Evolutionary conservation across 2,888 invertebrate genomes (phyloP).

Genomic region (Sphecodes monilicornis): DNA sequence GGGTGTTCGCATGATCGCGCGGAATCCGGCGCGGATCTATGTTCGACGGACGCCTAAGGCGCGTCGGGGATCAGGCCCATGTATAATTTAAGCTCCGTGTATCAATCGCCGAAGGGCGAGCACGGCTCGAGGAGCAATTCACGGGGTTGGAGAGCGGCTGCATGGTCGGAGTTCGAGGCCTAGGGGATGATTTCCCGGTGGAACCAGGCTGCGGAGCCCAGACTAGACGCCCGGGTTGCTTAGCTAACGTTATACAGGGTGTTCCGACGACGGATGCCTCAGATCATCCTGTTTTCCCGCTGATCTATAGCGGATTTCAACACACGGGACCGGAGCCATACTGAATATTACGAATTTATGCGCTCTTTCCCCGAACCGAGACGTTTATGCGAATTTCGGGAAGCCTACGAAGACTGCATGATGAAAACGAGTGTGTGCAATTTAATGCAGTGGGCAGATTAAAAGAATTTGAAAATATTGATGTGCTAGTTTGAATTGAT

Average conservation of each 20-base stretch:
- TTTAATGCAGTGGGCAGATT: no score
- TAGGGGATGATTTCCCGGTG: conserved; percentile 81
- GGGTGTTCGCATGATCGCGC: conserved; percentile 64
- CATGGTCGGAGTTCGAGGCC: conserved; percentile 73
- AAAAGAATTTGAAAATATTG: no score
- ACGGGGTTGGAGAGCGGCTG: conserved; percentile 56
- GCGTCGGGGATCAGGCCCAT: conserved; percentile 70
- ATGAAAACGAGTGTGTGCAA: no score
- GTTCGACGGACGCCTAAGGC: conserved; percentile 60
- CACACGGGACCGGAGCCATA: neutral
- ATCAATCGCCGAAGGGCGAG: conserved; percentile 79
- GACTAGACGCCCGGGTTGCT: conserved; percentile 63
- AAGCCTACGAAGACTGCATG: no score
- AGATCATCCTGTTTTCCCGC: neutral
- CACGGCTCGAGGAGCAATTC: conserved; percentile 70
- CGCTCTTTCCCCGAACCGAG: neutral
- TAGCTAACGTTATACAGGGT: conserved; percentile 48
- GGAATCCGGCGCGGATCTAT: conserved; percentile 74
- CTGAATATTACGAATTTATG: neutral
- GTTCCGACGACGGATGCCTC: conserved; percentile 14
- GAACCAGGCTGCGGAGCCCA: conserved; percentile 51
- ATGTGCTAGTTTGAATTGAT: no score
- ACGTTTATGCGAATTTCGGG: neutral
- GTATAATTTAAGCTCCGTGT: conserved; percentile 81
- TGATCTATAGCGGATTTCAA: neutral